Evolutionary conservation across 2,888 invertebrate species (phyloP), one percentile per base, ranked within the genome.

Genomic region (Argyresthia albistria): DNA sequence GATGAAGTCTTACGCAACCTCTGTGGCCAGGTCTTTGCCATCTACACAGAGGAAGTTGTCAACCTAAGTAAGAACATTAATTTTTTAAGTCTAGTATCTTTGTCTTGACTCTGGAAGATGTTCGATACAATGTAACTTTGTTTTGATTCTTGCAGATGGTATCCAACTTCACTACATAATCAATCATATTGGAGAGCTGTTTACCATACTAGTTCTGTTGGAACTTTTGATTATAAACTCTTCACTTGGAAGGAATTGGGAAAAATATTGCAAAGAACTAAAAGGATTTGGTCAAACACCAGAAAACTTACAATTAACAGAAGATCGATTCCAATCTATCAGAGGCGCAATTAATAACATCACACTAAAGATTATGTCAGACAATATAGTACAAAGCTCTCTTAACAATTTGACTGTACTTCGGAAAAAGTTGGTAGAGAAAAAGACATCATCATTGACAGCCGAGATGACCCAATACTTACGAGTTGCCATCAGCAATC

Each of bases 1-100:
- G 91, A 93, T 69, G 90, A 93, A 57, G 91, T 95, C 2, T 88
- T 93, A 0, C 88, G 88, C 53, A 92, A 94, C 71, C 80, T 95
- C 11, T 88, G 96, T 59, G 90, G 89, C 55, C 97, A 97, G 79
- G 77, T 96, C 50, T 90, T 92, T 65, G 91, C 93, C 2, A 86
- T 95, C 50, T 90, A 91, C 62, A 86, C 84, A 50, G 89, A 88
- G 64, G 88, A 80, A 54, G 61, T 76, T 46, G 66, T 87, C 43
- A 84, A 81, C 60, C 63, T 83, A n/a, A 75, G 87, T 87, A 75
- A 76, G 46, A 39, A 25, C 25, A n/a, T n/a, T n/a, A n/a, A n/a
- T n/a, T n/a, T n/a, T n/a, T n/a, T n/a, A n/a, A n/a, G n/a, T n/a
- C n/a, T n/a, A n/a, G n/a, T n/a, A n/a, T n/a, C n/a, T n/a, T n/a